Percentiles rank a stretch among this genome's conserved stretches.
Conservation (phyloP, 1,140 invertebrate species). For the Bemisia tabaci region DNA sequence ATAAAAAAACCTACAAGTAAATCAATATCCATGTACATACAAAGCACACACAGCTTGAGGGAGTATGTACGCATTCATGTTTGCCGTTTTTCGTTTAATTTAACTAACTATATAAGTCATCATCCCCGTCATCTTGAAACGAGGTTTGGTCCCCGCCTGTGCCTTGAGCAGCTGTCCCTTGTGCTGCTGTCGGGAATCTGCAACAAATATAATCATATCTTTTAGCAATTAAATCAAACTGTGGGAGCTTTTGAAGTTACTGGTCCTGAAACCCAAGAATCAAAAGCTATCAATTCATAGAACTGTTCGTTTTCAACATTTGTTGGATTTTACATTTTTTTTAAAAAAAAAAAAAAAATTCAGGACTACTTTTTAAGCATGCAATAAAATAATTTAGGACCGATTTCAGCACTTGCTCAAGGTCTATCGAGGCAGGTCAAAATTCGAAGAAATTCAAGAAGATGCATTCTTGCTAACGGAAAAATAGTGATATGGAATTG, state of each 20-base stretch:
- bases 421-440: no score
- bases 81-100: background rate
- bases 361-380: no score
- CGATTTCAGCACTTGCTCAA: no score
- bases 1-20: background rate
- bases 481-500: background rate
- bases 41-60: background rate
- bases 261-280: no score
- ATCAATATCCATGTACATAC: background rate
- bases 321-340: no score
- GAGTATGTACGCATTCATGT: background rate
- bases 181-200: constrained; percentile 48
- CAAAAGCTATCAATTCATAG: no score
- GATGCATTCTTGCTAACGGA: background rate
- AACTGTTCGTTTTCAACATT: no score
- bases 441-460: constrained; percentile 8
- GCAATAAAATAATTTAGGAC: no score
- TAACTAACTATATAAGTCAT: constrained; percentile 85
- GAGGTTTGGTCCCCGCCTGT: constrained; percentile 61
- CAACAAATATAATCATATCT: constrained; percentile 35
- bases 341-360: constrained; percentile 27
- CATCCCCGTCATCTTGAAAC: constrained; percentile 73
- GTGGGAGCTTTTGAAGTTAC: no score
- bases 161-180: constrained; percentile 41
- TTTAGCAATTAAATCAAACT: no score